Base-by-base conservation (phyloP, 2,797 vertebrate genomes). In the Sebastiscus tertius region DNA sequence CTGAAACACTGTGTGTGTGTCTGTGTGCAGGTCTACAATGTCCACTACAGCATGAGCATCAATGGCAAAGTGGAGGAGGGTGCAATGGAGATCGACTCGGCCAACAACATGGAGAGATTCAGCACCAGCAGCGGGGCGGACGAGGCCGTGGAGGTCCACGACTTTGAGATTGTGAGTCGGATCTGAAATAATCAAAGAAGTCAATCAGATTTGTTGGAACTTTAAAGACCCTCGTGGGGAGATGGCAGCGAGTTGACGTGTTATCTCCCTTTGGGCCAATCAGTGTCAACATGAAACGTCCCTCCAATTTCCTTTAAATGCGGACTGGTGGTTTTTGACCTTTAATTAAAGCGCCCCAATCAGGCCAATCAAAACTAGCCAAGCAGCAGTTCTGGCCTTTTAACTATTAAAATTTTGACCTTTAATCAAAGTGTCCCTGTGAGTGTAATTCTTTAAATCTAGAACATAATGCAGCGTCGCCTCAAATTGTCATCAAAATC, bases 21-120 rank as follows among this genome's bases (percentile, higher is more conserved):
- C 72, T 74, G 63, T 82, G 39, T 64, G 63, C 10, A 99, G 98
- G 96, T 99, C 91, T 98, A 99, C 93, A 98, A 97, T 7, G 96
- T 99, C 84, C 97, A 98, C 95, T 99, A 99, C 71, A 98, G 96
- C 83, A 97, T 99, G 98, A 98, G 97, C 92, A 97, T 99, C 94
- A 98, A 98, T 63, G 98, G 98, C 61, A 98, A 98, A 92, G 95
- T 98, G 78, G 97, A 98, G 93, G 97, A 98, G 29, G 97, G 97
- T 42, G 96, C 97, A 1, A 97, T 99, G 98, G 97, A 99, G 95
- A 98, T 99, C 76, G 98, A 99, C 88, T 77, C 97, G 7, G 90
- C 93, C 24, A 98, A 97, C 87, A 99, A 99, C 89, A 89, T 97
- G 82, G 98, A 99, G 93, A 96, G 95, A 67, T 99, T 99, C 94